phyloP scores from a whole-genome alignment of 1,140 invertebrate genomes.

The Trichomalopsis sarcophagae region DNA sequence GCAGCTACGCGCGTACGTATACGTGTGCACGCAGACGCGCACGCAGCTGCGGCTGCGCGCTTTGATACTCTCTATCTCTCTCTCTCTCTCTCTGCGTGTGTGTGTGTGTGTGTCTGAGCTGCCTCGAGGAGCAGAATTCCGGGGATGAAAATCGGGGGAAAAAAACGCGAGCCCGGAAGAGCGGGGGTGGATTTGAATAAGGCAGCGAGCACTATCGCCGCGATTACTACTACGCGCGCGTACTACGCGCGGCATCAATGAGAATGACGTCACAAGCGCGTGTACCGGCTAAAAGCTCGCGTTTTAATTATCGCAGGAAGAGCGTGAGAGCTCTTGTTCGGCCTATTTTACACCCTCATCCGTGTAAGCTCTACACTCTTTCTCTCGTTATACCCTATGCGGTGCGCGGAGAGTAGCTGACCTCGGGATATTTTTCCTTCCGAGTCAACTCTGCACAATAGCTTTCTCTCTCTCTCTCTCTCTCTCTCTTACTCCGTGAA shows the following conservation, averaged over 20 bases:
- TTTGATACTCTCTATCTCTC: neutral
- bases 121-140: neutral
- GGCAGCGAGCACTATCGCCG: neutral
- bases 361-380: neutral
- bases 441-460: neutral
- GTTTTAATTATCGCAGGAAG: slow-evolving; percentile 66
- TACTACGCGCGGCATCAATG: slow-evolving; percentile 69
- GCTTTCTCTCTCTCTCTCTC: neutral
- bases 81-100: neutral
- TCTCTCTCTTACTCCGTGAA: neutral
- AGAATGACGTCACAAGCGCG: slow-evolving; percentile 72
- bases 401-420: neutral
- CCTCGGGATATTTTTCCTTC: slow-evolving; percentile 9
- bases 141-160: slow-evolving; percentile 1
- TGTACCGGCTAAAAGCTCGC: slow-evolving; percentile 63
- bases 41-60: neutral
- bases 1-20: neutral
- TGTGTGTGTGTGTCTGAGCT: neutral
- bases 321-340: neutral
- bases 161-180: neutral
- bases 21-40: neutral
- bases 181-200: slow-evolving; percentile 27
- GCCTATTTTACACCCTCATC: slow-evolving; percentile 21
- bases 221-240: neutral
- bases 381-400: neutral